Percentiles rank a stretch among this genome's conserved stretches.
Conservation (phyloP, 2,888 invertebrate genomes). For the Eledone cirrhosa region DNA sequence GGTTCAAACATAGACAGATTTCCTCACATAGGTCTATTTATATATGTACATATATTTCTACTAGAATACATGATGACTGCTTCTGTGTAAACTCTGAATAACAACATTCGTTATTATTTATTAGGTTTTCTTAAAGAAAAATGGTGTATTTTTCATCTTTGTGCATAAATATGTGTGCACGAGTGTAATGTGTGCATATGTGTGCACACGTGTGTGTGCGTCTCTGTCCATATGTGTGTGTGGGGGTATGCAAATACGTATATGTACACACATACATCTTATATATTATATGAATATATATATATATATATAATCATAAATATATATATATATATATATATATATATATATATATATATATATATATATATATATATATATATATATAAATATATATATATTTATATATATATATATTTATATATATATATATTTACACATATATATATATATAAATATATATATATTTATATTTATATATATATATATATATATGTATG, state of each 20-base stretch:
- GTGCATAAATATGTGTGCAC: too few species aligned
- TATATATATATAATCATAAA: background rate
- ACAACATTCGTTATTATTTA: background rate
- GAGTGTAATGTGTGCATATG: too few species aligned
- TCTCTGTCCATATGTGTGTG: too few species aligned
- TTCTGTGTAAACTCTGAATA: background rate
- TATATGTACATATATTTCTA: background rate
- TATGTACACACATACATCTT: too few species aligned
- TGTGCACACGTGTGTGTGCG: too few species aligned
- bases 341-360: conserved; percentile 6
- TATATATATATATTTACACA: too few species aligned
- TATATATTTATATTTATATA: too few species aligned
- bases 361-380: conserved; percentile 1
- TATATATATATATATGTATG: too few species aligned
- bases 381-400: background rate
- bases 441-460: too few species aligned
- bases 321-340: conserved; percentile 2
- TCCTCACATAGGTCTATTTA: background rate
- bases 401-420: too few species aligned
- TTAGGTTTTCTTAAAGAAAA: background rate
- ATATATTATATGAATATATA: too few species aligned
- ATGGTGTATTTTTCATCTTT: background rate
- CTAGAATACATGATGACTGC: background rate
- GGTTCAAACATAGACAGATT: background rate
- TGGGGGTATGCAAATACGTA: too few species aligned